Evolutionary conservation across 2,797 vertebrate genomes (phyloP).

Genomic region (Clarias pachynema): DNA sequence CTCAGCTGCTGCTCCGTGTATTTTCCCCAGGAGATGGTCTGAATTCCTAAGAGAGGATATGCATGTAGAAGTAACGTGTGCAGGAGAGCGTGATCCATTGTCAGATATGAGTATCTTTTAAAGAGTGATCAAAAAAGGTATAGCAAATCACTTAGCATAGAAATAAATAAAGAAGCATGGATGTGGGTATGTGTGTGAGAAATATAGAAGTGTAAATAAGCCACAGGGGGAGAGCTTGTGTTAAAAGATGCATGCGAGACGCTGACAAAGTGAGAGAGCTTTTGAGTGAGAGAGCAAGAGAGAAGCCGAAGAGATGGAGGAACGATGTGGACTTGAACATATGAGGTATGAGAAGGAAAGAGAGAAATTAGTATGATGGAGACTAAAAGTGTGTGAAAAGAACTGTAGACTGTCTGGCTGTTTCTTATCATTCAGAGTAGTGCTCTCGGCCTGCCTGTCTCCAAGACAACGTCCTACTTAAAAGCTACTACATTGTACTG

Average conservation of each 20-base stretch:
- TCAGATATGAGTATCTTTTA: neutral
- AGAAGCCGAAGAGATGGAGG: slow-evolving; percentile 17
- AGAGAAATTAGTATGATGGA: slow-evolving; percentile 4
- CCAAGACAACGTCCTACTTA: slow-evolving; percentile 74
- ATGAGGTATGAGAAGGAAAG: neutral
- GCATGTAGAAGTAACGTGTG: too few species aligned
- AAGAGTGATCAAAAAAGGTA: neutral
- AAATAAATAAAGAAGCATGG: neutral
- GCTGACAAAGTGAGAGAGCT: neutral
- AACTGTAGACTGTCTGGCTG: slow-evolving; percentile 36
- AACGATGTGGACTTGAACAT: neutral
- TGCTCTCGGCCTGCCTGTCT: slow-evolving; percentile 65
- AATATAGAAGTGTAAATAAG: slow-evolving; percentile 29
- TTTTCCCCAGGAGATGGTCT: slow-evolving; percentile 9
- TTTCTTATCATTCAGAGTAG: slow-evolving; percentile 58
- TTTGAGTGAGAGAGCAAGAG: neutral
- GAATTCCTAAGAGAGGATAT: neutral
- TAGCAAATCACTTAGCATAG: neutral
- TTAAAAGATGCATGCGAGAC: neutral
- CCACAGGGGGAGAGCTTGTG: slow-evolving; percentile 7
- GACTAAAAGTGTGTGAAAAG: slow-evolving; percentile 1
- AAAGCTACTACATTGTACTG: slow-evolving; percentile 55
- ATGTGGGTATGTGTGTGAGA: slow-evolving; percentile 4
- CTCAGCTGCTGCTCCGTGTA: slow-evolving; percentile 14
- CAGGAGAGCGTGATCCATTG: neutral